Base-by-base conservation (phyloP, 2,797 vertebrate species). In the Dipus sagitta region DNA sequence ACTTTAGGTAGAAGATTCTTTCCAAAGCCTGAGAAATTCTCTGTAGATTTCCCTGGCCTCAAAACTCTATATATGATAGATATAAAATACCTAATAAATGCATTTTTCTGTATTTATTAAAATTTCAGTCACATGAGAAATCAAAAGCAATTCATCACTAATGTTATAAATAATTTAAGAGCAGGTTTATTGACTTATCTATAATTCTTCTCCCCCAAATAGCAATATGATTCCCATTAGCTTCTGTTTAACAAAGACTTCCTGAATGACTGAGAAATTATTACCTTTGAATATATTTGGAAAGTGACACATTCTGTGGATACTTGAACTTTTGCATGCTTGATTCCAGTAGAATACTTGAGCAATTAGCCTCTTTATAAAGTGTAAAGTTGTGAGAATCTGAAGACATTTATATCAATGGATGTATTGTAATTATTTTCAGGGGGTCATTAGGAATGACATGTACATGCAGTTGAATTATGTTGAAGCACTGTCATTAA, bases 401-500 rank as follows among this genome's bases (percentile, higher is more conserved):
- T 91, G 5, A 13, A 96, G 91, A 62, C 52, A 84, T 34, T 90
- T 95, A 74, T 78, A 12, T 83, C 21, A 21, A 64, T 84, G 8
- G 17, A 83, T 95, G 87, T 7, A 93, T 42, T 96, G 70, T 97
- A 94, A 96, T 98, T 96, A 92, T 88, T 71, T 12, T 81, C 52
- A 42, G 15, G 28, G 30, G 30, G 93, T 96, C 93, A 94, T 96
- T 97, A 97, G 86, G 75, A 90, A 90, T n/a, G 71, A 32, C 94
- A 95, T 64, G 81, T 52, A 91, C 96, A 68, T 94, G 58, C 96
- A 97, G 97, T 94, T 95, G 86, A 97, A 95, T 86, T 71, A 52
- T 97, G 62, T 58, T 97, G 97, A 62, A 97, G 94, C 93, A 98
- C 96, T 81, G 96, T 94, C 67, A 95, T 20, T 26, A 95, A 96